These are phyloP conservation scores for Agonopterix subpropinquella DNA, from an alignment of 2,888 invertebrate species.

Conservation along the genomic window DNA sequence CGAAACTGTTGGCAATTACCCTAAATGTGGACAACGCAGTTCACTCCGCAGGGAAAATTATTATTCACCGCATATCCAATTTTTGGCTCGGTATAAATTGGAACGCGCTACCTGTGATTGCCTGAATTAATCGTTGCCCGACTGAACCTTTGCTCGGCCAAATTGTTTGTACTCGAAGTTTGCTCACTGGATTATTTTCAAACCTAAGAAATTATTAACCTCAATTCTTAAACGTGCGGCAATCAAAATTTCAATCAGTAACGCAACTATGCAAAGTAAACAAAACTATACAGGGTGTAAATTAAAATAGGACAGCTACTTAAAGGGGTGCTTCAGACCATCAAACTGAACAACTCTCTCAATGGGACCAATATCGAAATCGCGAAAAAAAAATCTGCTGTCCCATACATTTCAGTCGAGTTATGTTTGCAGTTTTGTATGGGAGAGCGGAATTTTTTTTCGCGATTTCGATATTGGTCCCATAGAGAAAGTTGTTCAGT, in stretches of 20 bases:
- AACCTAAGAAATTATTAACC: not conserved
- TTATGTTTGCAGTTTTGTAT: too few species aligned
- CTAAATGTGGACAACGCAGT: conserved; percentile 73
- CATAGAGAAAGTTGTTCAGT: too few species aligned
- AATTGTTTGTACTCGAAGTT: conserved; percentile 9
- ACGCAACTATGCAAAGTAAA: conserved; percentile 12
- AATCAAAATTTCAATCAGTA: conserved; percentile 4
- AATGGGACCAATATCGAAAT: too few species aligned
- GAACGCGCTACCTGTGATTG: conserved; percentile 52
- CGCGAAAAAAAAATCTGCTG: too few species aligned
- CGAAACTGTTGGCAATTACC: conserved; percentile 71
- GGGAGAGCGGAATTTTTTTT: too few species aligned
- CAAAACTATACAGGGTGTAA: too few species aligned
- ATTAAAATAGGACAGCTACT: too few species aligned
- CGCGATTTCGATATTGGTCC: too few species aligned
- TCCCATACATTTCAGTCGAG: too few species aligned
- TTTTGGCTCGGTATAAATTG: conserved; percentile 61
- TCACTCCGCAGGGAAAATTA: conserved; percentile 64
- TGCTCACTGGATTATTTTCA: conserved; percentile 7
- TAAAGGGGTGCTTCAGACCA: too few species aligned
- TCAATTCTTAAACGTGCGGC: not conserved
- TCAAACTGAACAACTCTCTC: too few species aligned
- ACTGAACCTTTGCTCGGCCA: conserved; percentile 13
- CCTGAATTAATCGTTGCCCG: conserved; percentile 38
- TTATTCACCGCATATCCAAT: conserved; percentile 69